Base-by-base conservation (phyloP, 2,888 invertebrate genomes). In the Abrostola tripartita region DNA sequence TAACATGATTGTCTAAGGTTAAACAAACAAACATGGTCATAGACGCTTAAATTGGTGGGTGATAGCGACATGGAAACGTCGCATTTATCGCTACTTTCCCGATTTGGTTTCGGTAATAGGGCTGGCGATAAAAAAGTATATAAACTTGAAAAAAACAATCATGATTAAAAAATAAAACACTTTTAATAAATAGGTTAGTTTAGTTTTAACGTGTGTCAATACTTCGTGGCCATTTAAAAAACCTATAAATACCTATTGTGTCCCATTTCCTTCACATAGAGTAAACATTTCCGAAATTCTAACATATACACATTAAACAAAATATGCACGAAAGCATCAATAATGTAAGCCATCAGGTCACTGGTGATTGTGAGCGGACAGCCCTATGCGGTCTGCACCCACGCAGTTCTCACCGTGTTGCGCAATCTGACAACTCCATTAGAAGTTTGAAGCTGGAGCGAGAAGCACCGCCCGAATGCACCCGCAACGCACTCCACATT, bases 381-480 rank as follows among this genome's bases (percentile, higher is more conserved):
- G 72, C 92, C 90, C 88, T 90, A 67, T 51, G 62, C 53, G 62
- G 63, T 67, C 61, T 74, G 80, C 86, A 76, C 91, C 91, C 87
- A 90, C 91, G 84, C 88, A 81, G 82, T 89, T 90, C 90, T 87
- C 88, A 90, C 82, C 79, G 78, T 65, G 77, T 92, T 92, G 90
- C 91, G 88, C 89, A 92, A 92, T 85, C 88, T 79, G 88, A 91
- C 91, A 88, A 82, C 90, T 93, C 93, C 93, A 94, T 93, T 93
- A 94, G 89, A 87, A 78, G 83, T 87, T 78, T 71, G 80, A 76
- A 71, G 80, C 74, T 76, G 75, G 80, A 69, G 55, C 78, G 70
- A 68, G 79, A 68, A 65, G 71, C 76, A 78, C 83, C 72, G 79
- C 61, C 65, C 74, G 79, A 80, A 82, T 82, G 79, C 79, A 79